Base-by-base conservation (phyloP, 2,113 vertebrate species). In the Chascanopsetta lugubris region DNA sequence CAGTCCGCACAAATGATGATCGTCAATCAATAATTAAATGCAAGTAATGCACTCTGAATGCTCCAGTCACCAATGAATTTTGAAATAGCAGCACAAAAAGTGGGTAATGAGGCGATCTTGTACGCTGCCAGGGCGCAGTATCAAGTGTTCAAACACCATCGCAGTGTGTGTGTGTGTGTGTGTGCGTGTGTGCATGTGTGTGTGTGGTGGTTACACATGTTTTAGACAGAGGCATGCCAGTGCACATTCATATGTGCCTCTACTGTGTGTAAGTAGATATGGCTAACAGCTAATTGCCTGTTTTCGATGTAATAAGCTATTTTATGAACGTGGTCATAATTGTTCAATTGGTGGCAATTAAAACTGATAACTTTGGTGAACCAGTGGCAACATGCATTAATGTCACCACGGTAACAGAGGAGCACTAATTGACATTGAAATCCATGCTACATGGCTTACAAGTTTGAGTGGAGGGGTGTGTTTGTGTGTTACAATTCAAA, bases 331-430 rank as follows among this genome's bases (percentile, higher is more conserved):
- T 22, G 30, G 24, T 20, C 11, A 26, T 58, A 59, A 36, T 61
- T 69, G 36, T 51, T 21, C 38, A 83, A 32, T 63, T 42, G 45
- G 10, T 32, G 38, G n/a, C 64, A 75, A 61, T 79, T 72, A 61
- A 63, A 65, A 25, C 46, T 46, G 42, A 71, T 57, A 47, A 60
- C 49, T 58, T 38, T 11, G n/a, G 59, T 34, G 20, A 61, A 48
- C 64, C 0, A 3, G 60, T 55, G 47, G 38, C 54, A 54, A 10
- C 22, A 59, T 8, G n/a, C 12, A 42, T 26, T 57, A 21, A 64
- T 43, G 26, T 26, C 43, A 26, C 18, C 12, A 6, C 22, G 36
- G 32, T 5, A 29, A 42, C 12, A 10, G 5, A 12, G 20, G 40
- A 22, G 21, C 1, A 3, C 25, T 45, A 68, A 72, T 51, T 64